Evolutionary conservation across 2,797 vertebrate species (phyloP), one percentile per base, ranked within the genome.

Genomic region (Centroberyx gerrardi): DNA sequence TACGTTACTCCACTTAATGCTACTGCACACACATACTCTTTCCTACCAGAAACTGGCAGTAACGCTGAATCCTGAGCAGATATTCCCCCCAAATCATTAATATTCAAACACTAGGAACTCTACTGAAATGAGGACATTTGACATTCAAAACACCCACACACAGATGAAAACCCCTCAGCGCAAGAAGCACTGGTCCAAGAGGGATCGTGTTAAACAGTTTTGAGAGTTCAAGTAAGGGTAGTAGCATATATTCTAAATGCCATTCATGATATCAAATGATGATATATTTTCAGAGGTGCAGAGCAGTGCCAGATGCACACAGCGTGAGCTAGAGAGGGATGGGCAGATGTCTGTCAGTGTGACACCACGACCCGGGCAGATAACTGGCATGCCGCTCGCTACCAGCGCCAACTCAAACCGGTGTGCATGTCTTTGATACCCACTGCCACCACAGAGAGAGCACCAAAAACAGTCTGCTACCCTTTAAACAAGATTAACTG

Each of bases 261-360:
- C 83, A 86, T 90, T 88, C 75, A 83, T 82, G 69, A 63, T 73
- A 84, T 92, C 72, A 73, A 55, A 76, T 82, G 62, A 70, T 31
- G 44, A 31, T 72, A 0, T 83, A 84, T 84, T 84, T 90, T 76
- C 62, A 54, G 82, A 83, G 48, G 58, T 17, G 76, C 44, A 69
- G 22, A 72, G 33, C 42, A 58, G 63, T 42, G 33, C 29, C 46
- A 27, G 28, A 77, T 8, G n/a, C 40, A 53, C 3, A 13, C 18
- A 40, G 44, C 9, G 44, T n/a, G 31, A 62, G 13, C 22, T 8
- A 17, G 18, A 22, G 58, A 61, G 48, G 18, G 62, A 59, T 8
- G 18, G 49, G 29, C 64, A 69, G 62, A 74, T 58, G 56, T 42
- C 40, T 42, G 63, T 59, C 62, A 55, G 14, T 31, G 33, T 29